phyloP scores from a whole-genome alignment of 2,113 vertebrate genomes.

The Galeopterus variegatus region DNA sequence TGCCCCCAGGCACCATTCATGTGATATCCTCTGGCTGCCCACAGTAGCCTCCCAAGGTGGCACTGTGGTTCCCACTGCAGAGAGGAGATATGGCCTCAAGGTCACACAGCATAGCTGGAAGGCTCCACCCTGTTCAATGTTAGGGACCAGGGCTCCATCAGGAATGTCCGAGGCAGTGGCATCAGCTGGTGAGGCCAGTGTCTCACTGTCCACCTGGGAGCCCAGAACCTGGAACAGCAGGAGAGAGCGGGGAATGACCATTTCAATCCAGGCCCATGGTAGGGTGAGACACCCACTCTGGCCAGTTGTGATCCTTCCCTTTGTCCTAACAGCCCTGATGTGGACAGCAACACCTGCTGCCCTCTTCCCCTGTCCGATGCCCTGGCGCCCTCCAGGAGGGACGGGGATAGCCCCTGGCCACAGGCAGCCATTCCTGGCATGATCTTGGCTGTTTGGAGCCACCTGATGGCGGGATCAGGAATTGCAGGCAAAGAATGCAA shows the following conservation, averaged over 20 bases:
- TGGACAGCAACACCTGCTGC: neutral
- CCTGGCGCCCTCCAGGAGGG: neutral
- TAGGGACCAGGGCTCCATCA: neutral
- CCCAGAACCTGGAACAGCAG: slow-evolving; percentile 29
- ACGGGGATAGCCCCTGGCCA: neutral
- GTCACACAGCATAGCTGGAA: neutral
- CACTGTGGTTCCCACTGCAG: neutral
- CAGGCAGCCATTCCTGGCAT: neutral
- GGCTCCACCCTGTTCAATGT: neutral
- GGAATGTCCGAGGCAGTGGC: neutral
- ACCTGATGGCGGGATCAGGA: neutral
- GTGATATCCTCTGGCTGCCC: neutral
- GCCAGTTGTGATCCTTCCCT: neutral
- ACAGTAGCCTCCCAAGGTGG: neutral
- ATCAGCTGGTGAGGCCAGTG: neutral
- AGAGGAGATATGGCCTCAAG: neutral
- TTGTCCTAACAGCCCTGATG: neutral
- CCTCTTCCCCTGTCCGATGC: neutral
- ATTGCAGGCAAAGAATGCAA: slow-evolving; percentile 29
- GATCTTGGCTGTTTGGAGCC: neutral
- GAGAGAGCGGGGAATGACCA: neutral
- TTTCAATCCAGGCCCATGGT: neutral
- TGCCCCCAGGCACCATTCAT: neutral
- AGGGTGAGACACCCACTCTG: neutral
- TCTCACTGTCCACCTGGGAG: neutral